Conservation (phyloP, 2,888 invertebrate species). For the Coelinius sp. region DNA sequence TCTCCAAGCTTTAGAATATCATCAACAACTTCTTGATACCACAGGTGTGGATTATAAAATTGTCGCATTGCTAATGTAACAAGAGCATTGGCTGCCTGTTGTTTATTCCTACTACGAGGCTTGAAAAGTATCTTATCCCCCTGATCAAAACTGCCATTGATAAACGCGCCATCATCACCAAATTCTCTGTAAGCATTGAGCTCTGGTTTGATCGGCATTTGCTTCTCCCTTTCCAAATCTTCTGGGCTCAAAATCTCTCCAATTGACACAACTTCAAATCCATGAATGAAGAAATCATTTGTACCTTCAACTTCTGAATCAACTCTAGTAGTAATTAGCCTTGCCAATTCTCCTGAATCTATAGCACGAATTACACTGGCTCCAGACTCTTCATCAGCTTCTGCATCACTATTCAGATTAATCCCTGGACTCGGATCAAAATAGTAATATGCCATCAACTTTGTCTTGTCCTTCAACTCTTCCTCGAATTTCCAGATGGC, state of each 20-base stretch:
- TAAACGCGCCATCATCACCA: constrained; percentile 64
- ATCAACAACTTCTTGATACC: constrained; percentile 76
- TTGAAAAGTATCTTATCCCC: constrained; percentile 72
- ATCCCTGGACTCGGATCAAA: constrained; percentile 71
- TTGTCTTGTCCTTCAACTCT: constrained; percentile 51
- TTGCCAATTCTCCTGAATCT: constrained; percentile 61
- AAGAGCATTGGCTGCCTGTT: constrained; percentile 75
- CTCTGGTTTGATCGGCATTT: constrained; percentile 64
- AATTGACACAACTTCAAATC: constrained; percentile 51
- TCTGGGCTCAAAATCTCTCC: constrained; percentile 59
- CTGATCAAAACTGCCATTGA: constrained; percentile 61
- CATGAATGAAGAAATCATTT: constrained; percentile 59
- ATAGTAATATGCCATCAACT: constrained; percentile 66
- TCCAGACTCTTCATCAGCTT: constrained; percentile 45
- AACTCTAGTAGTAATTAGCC: constrained; percentile 65
- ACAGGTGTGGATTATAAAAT: constrained; percentile 74
- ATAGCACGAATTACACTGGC: constrained; percentile 69
- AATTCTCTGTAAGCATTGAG: constrained; percentile 68
- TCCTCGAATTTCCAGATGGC: constrained; percentile 70
- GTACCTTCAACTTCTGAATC: constrained; percentile 53
- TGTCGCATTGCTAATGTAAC: constrained; percentile 76
- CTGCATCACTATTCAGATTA: background rate
- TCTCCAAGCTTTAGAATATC: constrained; percentile 73
- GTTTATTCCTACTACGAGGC: constrained; percentile 60
- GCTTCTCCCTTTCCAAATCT: constrained; percentile 60